Evolutionary conservation across 2,113 vertebrate genomes (phyloP).

Genomic region (Papio anubis): DNA sequence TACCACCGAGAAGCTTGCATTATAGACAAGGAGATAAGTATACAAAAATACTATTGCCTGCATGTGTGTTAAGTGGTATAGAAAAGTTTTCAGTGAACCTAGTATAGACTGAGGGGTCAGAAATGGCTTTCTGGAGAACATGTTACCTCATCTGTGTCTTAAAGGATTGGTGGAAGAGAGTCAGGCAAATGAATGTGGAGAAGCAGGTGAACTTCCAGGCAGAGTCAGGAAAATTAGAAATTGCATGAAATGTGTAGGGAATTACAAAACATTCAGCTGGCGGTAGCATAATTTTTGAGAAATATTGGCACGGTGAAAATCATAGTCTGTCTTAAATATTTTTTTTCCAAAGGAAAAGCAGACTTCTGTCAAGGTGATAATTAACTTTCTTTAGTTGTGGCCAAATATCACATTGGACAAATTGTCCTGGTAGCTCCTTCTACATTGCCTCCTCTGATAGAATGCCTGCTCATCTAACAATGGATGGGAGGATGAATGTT

Average conservation of each 20-base stretch:
- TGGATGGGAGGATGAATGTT: neutral
- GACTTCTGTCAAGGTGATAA: neutral
- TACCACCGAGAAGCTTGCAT: too few relatives aligned
- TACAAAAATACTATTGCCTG: neutral
- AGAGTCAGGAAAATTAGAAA: neutral
- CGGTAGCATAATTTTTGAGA: neutral
- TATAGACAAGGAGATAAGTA: too few relatives aligned
- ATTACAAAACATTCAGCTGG: neutral
- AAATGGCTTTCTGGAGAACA: neutral
- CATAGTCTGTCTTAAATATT: neutral
- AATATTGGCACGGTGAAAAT: neutral
- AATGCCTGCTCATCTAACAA: neutral
- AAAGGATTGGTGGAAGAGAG: neutral
- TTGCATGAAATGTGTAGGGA: neutral
- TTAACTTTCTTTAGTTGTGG: neutral
- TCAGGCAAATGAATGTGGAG: neutral
- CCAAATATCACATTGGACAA: neutral
- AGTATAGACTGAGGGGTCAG: neutral
- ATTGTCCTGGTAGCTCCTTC: neutral
- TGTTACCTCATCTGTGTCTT: neutral
- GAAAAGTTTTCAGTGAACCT: neutral
- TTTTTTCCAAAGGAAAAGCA: neutral
- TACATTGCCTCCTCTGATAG: neutral
- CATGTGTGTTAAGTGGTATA: neutral
- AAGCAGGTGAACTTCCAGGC: neutral